Evolutionary conservation across 1,140 invertebrate species (phyloP).

Genomic region (Elysia chlorotica): DNA sequence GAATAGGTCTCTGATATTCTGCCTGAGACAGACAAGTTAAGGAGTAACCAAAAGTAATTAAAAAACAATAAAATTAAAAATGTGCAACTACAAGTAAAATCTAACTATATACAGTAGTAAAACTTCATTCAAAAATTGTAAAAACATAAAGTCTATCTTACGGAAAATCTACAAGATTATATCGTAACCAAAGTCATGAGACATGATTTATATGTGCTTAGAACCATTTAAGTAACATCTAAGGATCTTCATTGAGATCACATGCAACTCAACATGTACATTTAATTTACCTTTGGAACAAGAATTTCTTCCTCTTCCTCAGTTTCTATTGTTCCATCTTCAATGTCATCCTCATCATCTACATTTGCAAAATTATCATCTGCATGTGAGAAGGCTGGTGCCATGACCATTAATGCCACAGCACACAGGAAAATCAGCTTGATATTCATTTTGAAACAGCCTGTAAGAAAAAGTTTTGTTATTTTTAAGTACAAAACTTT

Average conservation of each 20-base stretch:
- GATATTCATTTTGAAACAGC: background rate
- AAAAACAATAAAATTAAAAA: background rate
- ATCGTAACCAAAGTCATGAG: background rate
- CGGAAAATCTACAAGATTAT: background rate
- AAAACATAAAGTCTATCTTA: background rate
- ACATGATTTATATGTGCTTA: background rate
- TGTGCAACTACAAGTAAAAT: background rate
- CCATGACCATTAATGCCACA: background rate
- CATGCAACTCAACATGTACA: background rate
- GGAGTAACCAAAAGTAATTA: too few species aligned
- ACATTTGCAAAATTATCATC: slow-evolving; percentile 3
- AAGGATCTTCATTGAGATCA: background rate
- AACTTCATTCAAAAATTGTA: background rate
- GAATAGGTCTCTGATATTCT: slow-evolving; percentile 41
- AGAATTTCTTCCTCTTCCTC: background rate
- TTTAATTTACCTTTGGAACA: background rate
- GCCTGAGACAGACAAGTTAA: too few species aligned
- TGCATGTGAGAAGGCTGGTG: background rate
- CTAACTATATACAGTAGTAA: background rate
- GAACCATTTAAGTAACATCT: background rate
- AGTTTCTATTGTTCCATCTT: background rate
- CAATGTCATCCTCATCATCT: slow-evolving; percentile 7
- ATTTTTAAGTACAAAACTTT: background rate
- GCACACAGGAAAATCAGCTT: background rate
- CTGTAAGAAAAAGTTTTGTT: background rate